Evolutionary conservation across 2,113 vertebrate species (phyloP).

Genomic region (Cololabis saira): DNA sequence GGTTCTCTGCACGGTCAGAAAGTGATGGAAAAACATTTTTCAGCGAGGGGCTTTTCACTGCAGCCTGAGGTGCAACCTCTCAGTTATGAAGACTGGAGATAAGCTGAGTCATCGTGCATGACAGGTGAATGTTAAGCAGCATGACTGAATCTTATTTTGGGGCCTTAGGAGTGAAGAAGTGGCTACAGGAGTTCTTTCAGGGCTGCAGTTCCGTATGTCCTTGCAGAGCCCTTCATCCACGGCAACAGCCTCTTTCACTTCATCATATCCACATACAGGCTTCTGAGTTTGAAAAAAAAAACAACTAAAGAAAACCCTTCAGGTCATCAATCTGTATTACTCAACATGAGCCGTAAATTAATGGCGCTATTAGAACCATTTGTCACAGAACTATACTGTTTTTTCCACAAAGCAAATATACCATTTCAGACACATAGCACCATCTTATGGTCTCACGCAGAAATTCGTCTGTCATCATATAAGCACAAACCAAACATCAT

Average conservation of each 20-base stretch:
- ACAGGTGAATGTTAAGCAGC: slow-evolving; percentile 65
- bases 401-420: neutral
- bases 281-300: neutral
- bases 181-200: slow-evolving; percentile 12
- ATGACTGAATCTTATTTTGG: slow-evolving; percentile 41
- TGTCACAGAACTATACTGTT: slow-evolving; percentile 6
- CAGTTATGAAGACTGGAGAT: slow-evolving; percentile 56
- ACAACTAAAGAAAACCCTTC: neutral
- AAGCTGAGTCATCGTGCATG: slow-evolving; percentile 66
- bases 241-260: neutral
- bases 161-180: slow-evolving; percentile 41
- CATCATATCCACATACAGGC: no score
- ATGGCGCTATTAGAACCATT: slow-evolving; percentile 5
- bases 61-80: slow-evolving; percentile 53
- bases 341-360: neutral
- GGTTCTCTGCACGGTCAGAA: slow-evolving; percentile 17
- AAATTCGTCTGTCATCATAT: slow-evolving; percentile 48
- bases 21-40: slow-evolving; percentile 67
- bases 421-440: slow-evolving; percentile 70
- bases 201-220: slow-evolving; percentile 14
- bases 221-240: slow-evolving; percentile 34
- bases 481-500: neutral
- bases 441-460: slow-evolving; percentile 76
- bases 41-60: slow-evolving; percentile 47
- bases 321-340: neutral